Evolutionary conservation across 2,113 vertebrate genomes (phyloP), one percentile per base, ranked within the genome.

Genomic region (Crotalus viridis): DNA sequence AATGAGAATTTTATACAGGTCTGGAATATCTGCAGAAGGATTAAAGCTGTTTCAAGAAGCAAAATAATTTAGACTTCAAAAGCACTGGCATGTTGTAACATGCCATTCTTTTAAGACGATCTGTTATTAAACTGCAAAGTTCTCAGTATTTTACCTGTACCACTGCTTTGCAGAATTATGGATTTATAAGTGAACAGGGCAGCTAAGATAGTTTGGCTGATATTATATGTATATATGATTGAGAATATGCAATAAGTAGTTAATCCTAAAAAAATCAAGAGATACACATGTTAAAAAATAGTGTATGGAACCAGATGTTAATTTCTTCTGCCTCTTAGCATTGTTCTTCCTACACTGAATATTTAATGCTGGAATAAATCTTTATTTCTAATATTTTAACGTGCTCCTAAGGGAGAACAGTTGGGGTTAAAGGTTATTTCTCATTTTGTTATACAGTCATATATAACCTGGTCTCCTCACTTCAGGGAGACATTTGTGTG

Each of bases 271-370:
- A 28, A 54, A 26, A 87, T 87, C 24, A n/a, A 55, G 52, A n/a
- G 15, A 91, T 26, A 89, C 61, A 51, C 52, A 39, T 5, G 13
- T 61, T 86, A 91, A 86, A 93, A 43, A n/a, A 1, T 52, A 64
- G 94, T 3, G 7, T 4, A 46, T 22, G 89, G 90, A 92, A 94
- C 6, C 28, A 28, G 33, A 39, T 19, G 89, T 4, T 9, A 87
- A 13, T 92, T 93, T 88, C 91, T 91, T 88, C 39, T 43, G 28
- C 88, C 56, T 19, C 86, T 85, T 74, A 5, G 43, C 1, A 93
- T 10, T 55, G 85, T 93, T 94, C 90, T 92, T 39, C 24, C 46
- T 92, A 28, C n/a, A 22, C 54, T 56, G 46, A 92, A 88, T 91
- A 90, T 93, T 95, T 91, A 43, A 55, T 26, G 55, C 9, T 59